These are phyloP conservation scores for Ernsta delagoae DNA, from an alignment of 2,888 invertebrate genomes.

Conservation along the genomic window DNA sequence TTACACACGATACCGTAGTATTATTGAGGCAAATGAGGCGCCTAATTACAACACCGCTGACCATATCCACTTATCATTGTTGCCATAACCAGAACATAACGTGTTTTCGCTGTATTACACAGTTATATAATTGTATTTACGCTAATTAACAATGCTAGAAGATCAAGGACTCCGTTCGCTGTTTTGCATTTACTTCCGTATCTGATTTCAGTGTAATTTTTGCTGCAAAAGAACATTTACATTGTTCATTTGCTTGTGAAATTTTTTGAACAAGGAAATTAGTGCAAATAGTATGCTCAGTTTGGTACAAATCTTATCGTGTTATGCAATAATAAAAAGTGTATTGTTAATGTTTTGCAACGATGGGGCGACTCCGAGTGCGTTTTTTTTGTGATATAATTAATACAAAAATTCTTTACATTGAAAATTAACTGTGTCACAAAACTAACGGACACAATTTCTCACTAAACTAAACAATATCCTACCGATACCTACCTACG, in stretches of 20 bases:
- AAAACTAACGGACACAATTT: background rate
- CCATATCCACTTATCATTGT: constrained; percentile 34
- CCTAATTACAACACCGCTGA: constrained; percentile 29
- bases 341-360: background rate
- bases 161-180: constrained; percentile 24
- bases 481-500: too few species aligned
- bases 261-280: background rate
- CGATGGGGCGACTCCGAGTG: background rate
- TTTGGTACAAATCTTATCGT: background rate
- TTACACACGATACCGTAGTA: background rate
- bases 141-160: constrained; percentile 25
- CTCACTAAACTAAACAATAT: too few species aligned
- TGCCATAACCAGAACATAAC: constrained; percentile 25
- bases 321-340: constrained; percentile 1
- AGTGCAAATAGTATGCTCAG: constrained; percentile 7
- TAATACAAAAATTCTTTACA: background rate
- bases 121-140: constrained; percentile 27
- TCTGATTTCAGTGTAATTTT: constrained; percentile 31
- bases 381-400: background rate
- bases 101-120: constrained; percentile 22
- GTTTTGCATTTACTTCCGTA: constrained; percentile 8
- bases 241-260: constrained; percentile 4
- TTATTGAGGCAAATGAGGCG: background rate
- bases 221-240: constrained; percentile 6
- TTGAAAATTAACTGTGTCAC: background rate